Evolutionary conservation across 2,113 vertebrate genomes (phyloP).

Genomic region (Sminthopsis crassicaudata): DNA sequence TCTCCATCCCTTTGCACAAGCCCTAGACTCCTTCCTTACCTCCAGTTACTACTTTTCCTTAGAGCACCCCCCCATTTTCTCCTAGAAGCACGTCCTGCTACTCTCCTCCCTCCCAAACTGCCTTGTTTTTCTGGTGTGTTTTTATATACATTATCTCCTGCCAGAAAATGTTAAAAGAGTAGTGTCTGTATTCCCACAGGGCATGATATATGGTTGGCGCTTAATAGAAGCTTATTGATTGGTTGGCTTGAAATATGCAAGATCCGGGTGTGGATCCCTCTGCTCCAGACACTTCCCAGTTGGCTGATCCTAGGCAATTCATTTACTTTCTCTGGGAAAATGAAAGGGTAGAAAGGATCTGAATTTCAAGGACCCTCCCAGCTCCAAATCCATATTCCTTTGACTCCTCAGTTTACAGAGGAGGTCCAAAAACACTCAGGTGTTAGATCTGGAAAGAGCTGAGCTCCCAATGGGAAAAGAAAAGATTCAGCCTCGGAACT

Average conservation of each 20-base stretch:
- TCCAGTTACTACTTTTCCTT: not conserved
- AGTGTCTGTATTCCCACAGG: not conserved
- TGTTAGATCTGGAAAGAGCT: not conserved
- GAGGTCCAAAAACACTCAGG: too few species aligned
- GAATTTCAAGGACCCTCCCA: not conserved
- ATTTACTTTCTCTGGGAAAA: not conserved
- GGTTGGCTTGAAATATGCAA: not conserved
- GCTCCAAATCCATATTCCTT: not conserved
- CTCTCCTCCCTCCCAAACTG: not conserved
- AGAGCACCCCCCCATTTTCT: not conserved
- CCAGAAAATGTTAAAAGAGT: not conserved
- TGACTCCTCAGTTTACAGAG: not conserved
- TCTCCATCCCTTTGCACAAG: not conserved
- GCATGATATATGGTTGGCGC: not conserved
- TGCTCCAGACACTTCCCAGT: not conserved
- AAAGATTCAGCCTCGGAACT: not conserved
- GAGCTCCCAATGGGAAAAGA: not conserved
- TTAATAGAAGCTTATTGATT: not conserved
- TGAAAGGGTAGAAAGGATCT: too few species aligned
- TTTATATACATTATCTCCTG: not conserved
- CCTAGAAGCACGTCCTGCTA: not conserved
- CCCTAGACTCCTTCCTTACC: not conserved
- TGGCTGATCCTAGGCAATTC: not conserved
- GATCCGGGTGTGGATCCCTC: not conserved
- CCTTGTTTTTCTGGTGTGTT: not conserved